Conservation (phyloP, 2,113 vertebrate genomes). For the Laterallus jamaicensis region DNA sequence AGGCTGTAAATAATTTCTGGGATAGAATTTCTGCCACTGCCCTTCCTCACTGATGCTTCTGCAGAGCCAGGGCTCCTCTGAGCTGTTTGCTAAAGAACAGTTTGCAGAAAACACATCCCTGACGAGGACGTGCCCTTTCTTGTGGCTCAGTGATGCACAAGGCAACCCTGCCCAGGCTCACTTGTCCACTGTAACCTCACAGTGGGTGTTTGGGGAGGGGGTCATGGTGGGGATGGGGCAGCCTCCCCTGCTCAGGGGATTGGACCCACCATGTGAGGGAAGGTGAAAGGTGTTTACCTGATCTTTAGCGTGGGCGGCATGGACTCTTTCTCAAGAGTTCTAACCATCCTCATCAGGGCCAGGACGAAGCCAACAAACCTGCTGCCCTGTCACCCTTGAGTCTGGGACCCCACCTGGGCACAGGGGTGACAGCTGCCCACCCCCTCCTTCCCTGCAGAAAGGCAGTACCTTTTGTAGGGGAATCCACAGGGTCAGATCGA, state of each 20-base stretch:
- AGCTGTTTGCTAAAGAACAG: neutral
- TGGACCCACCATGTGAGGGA: rapidly evolving
- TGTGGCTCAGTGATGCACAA: neutral
- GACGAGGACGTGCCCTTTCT: neutral
- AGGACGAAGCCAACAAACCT: neutral
- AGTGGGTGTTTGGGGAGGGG: rapidly evolving
- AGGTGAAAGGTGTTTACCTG: rapidly evolving
- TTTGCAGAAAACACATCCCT: neutral
- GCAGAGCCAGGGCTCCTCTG: neutral
- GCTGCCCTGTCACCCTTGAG: no score
- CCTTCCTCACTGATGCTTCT: neutral
- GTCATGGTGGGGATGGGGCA: neutral
- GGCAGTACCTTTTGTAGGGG: neutral
- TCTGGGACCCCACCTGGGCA: rapidly evolving
- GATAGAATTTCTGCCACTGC: neutral
- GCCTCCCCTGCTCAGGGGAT: rapidly evolving
- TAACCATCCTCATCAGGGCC: neutral
- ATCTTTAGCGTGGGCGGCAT: neutral
- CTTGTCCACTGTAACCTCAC: rapidly evolving
- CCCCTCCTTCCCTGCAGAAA: neutral
- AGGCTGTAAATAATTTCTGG: neutral
- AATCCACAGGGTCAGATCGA: neutral
- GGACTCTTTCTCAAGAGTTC: neutral
- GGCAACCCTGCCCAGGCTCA: neutral
- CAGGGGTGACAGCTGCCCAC: no score